These are phyloP conservation scores for Spialia ferax DNA, from an alignment of 2,888 invertebrate genomes.

Conservation along the genomic window DNA sequence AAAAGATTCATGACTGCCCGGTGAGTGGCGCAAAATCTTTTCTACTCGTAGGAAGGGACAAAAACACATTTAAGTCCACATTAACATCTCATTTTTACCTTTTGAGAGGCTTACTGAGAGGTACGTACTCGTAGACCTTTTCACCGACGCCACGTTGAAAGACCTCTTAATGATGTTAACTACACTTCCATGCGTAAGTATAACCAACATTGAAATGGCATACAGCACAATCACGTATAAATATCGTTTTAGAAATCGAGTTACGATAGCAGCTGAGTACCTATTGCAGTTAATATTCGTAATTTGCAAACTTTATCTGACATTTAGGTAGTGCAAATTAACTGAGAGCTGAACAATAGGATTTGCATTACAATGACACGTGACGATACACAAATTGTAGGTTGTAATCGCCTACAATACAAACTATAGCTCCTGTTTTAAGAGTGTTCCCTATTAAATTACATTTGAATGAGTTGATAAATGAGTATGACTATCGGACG, in stretches of 20 bases:
- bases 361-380: slow-evolving; percentile 22
- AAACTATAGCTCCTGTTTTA: slow-evolving; percentile 21
- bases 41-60: slow-evolving; percentile 25
- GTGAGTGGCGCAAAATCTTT: slow-evolving; percentile 22
- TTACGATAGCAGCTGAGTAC: slow-evolving; percentile 11
- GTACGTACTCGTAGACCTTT: slow-evolving; percentile 18
- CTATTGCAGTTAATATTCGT: slow-evolving; percentile 19
- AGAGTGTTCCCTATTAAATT: slow-evolving; percentile 24
- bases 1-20: slow-evolving; percentile 32
- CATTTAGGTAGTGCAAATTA: slow-evolving; percentile 25
- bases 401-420: slow-evolving; percentile 24
- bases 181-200: neutral
- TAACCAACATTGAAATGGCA: neutral
- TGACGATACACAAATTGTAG: slow-evolving; percentile 17
- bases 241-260: slow-evolving; percentile 19
- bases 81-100: slow-evolving; percentile 38
- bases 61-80: slow-evolving; percentile 26
- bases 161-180: slow-evolving; percentile 19
- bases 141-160: slow-evolving; percentile 16
- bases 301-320: slow-evolving; percentile 23
- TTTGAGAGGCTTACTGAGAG: slow-evolving; percentile 29
- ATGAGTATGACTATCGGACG: slow-evolving; percentile 20
- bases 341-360: neutral
- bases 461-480: slow-evolving; percentile 36
- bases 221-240: slow-evolving; percentile 23